These are phyloP conservation scores for Nerophis lumbriciformis DNA, from an alignment of 2,113 vertebrate species.

Conservation along the genomic window DNA sequence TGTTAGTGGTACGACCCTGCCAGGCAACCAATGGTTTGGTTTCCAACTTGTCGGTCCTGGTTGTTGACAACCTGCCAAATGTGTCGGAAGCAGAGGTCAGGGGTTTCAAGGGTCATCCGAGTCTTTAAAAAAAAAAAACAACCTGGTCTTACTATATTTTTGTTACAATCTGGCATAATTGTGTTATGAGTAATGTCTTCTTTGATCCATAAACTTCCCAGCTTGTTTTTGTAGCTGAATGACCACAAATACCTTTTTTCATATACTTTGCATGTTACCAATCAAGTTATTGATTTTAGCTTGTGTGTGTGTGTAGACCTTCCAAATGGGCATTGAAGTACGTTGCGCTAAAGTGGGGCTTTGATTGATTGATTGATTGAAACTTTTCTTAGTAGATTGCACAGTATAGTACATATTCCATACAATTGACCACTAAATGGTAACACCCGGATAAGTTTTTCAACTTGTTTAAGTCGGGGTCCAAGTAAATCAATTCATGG, in stretches of 20 bases:
- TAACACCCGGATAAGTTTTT: no score
- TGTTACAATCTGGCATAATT: conserved; percentile 32
- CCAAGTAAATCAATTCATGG: no score
- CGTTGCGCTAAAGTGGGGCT: no score
- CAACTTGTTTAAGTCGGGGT: no score
- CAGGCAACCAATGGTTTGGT: conserved; percentile 25
- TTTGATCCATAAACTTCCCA: conserved; percentile 35
- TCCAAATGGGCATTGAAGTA: conserved; percentile 15
- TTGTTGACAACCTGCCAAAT: conserved; percentile 57
- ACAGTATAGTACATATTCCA: no score
- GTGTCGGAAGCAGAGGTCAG: conserved; percentile 54
- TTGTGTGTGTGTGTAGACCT: conserved; percentile 5
- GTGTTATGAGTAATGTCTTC: conserved; percentile 24
- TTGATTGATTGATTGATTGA: no score
- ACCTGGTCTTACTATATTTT: conserved; percentile 41
- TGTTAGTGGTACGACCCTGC: neutral
- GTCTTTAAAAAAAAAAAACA: conserved; percentile 27
- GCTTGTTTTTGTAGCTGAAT: conserved; percentile 30
- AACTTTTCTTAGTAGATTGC: no score
- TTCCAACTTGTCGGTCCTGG: conserved; percentile 32
- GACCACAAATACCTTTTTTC: conserved; percentile 38
- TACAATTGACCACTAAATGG: no score
- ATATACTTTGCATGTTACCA: conserved; percentile 37
- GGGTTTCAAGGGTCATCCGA: conserved; percentile 52
- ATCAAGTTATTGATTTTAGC: conserved; percentile 25